phyloP scores from a whole-genome alignment of 2,888 invertebrate genomes.

The Trachelus stipa region DNA sequence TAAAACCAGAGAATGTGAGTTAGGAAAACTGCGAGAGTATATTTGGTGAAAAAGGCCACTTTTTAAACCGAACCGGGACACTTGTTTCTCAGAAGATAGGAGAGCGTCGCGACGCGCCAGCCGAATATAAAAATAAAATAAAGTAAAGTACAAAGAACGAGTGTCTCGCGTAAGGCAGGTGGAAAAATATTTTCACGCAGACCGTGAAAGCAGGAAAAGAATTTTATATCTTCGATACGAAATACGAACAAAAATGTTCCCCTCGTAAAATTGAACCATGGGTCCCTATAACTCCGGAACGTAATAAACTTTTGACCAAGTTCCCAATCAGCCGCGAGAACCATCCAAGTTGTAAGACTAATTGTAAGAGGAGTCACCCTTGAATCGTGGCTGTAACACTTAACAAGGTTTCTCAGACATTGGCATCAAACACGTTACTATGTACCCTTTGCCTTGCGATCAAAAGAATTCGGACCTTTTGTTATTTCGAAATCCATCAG shows the following conservation, averaged over 20 bases:
- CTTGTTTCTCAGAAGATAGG: constrained; percentile 37
- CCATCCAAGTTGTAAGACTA: neutral
- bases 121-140: constrained; percentile 35
- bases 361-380: neutral
- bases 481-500: constrained; percentile 18
- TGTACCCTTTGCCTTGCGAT: neutral
- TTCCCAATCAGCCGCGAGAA: neutral
- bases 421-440: neutral
- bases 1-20: neutral
- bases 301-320: neutral
- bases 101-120: constrained; percentile 16
- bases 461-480: constrained; percentile 16
- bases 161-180: constrained; percentile 27
- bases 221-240: neutral
- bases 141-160: constrained; percentile 32
- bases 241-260: neutral
- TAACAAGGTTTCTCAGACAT: neutral
- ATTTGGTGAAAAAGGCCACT: constrained; percentile 29
- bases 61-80: constrained; percentile 37
- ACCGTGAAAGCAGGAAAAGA: constrained; percentile 10
- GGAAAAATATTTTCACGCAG: constrained; percentile 19
- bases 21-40: neutral
- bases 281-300: neutral
- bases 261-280: neutral
- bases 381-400: neutral